phyloP scores from a whole-genome alignment of 2,797 vertebrate genomes.

The Capromys pilorides region DNA sequence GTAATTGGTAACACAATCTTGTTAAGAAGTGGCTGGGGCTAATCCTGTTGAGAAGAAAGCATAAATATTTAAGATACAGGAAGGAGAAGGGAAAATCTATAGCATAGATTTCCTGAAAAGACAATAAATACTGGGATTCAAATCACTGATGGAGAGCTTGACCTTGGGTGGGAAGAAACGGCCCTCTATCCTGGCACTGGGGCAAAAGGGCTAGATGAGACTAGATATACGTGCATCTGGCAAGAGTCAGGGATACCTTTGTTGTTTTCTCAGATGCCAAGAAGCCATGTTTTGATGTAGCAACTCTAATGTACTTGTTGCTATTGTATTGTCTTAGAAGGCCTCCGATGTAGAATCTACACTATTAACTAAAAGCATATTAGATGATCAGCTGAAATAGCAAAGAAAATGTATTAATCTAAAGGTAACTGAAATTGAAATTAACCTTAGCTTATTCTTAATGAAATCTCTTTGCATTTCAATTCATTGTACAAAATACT shows the following conservation, averaged over 20 bases:
- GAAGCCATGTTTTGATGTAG: too few relatives aligned
- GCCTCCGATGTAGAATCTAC: slow-evolving; percentile 62
- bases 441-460: slow-evolving; percentile 64
- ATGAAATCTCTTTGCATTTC: slow-evolving; percentile 56
- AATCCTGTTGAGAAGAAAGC: not conserved
- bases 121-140: not conserved
- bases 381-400: slow-evolving; percentile 75
- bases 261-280: not conserved
- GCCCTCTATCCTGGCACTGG: not conserved
- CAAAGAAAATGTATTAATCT: slow-evolving; percentile 72
- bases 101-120: not conserved
- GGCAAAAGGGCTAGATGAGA: not conserved
- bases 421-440: slow-evolving; percentile 72
- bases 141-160: not conserved
- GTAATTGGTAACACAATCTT: not conserved
- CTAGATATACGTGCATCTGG: not conserved
- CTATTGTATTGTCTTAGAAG: slow-evolving; percentile 66
- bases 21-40: not conserved
- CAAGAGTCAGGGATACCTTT: not conserved
- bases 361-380: slow-evolving; percentile 77
- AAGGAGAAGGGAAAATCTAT: not conserved
- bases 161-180: not conserved
- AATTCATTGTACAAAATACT: slow-evolving; percentile 56
- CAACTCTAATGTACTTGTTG: not conserved
- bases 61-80: slow-evolving; percentile 18